Evolutionary conservation across 2,797 vertebrate species (phyloP), one percentile per base, ranked within the genome.

Genomic region (Cossypha polioptera): DNA sequence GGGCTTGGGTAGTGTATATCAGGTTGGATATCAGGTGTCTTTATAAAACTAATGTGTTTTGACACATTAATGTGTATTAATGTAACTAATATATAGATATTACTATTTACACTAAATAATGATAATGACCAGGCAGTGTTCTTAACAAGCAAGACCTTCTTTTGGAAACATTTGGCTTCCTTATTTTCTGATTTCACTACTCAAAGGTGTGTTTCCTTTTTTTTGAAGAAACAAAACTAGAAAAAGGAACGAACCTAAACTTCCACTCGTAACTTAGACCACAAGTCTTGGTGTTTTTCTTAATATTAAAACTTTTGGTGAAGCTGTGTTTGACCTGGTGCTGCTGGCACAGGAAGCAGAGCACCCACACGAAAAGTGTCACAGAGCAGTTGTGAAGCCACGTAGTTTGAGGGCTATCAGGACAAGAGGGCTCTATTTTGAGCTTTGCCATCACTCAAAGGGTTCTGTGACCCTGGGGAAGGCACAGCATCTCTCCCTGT

Each of bases 181-280:
- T 75, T 92, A 58, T 96, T 97, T 96, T 94, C 79, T 59, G 62
- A 92, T 92, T 96, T 90, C 87, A 47, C 82, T 90, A 10, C 42
- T 88, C 68, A 88, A 94, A 96, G 95, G 92, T 94, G 76, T 69
- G 79, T 94, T 96, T 88, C 94, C 95, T 59, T 92, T 84, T 82
- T 93, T 92, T 80, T 89, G 35, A 92, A 92, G 66, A 96, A 96
- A 89, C 87, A 90, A 88, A 96, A 96, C 93, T 88, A 95, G 93
- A 96, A 95, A 95, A 91, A 72, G 96, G 94, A 97, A 96, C 91
- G 0, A 84, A 83, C 55, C 35, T 77, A 62, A 88, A 83, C 62
- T 95, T 90, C 92, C 1, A 21, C 51, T 86, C 16, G 4, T 54
- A 83, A 53, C 51, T 90, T 79, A 73, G 68, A 92, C 96, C 94